Evolutionary conservation across 2,888 invertebrate genomes (phyloP), one percentile per base, ranked within the genome.

Genomic region (Allolobophora icterica): DNA sequence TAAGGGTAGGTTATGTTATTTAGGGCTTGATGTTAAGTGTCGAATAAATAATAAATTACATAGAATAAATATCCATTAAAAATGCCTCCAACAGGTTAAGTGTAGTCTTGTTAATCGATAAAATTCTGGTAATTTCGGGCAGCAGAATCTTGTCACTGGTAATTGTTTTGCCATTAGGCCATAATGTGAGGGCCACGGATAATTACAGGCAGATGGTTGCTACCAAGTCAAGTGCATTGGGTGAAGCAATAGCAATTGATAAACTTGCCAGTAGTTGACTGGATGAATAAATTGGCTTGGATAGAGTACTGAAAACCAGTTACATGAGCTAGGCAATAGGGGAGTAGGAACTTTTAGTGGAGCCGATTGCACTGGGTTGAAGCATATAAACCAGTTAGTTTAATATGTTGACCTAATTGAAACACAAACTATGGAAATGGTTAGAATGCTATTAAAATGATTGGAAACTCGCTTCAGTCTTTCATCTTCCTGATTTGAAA

Each of bases 71-170:
- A 24, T 30, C 30, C 71, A n/a, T 71, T 24, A 52, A 21, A 71
- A 30, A n/a, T 71, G 71, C 71, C 71, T 71, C n/a, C 3, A 71
- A 11, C 71, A 71, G n/a, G 71, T 30, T n/a, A 71, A n/a, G 30
- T 71, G 71, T n/a, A n/a, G 71, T 71, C 71, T 71, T 71, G 71
- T 71, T 71, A 71, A 71, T 71, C 71, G 30, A 30, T n/a, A 71
- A 71, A 71, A 71, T 71, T 30, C 71, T 30, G 71, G 71, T 71
- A 71, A 71, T 71, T 71, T 71, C 71, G 8, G n/a, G 71, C 71
- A n/a, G 30, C n/a, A 8, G n/a, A 71, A n/a, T 71, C 30, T 71
- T 71, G 71, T 71, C 71, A n/a, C 71, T 71, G 52, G n/a, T n/a
- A 71, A 71, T 71, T 13, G 30, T 71, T 71, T n/a, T 71, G 30